Percentiles rank a stretch among this genome's conserved stretches.
Conservation (phyloP, 2,797 vertebrate species). For the Urophycis tenuis region DNA sequence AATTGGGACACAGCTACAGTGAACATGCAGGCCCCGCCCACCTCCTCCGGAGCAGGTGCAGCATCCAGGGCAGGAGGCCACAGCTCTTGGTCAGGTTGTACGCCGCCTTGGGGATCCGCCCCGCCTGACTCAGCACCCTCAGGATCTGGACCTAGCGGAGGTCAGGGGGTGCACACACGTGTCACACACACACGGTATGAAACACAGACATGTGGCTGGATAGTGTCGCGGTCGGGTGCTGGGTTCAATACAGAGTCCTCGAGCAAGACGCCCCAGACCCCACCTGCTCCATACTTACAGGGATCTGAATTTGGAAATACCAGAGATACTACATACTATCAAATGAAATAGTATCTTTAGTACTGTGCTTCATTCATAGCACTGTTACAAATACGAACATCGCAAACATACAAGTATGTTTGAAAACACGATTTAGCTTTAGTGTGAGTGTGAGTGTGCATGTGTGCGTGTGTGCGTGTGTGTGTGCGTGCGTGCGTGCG, state of each 20-base stretch:
- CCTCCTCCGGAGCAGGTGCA: constrained; percentile 77
- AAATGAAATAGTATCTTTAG: too few relatives aligned
- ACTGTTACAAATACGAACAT: too few relatives aligned
- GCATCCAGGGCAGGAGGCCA: constrained; percentile 83
- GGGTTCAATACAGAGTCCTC: not conserved
- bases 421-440: too few relatives aligned
- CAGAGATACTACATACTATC: too few relatives aligned
- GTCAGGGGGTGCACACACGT: not conserved
- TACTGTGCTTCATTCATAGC: too few relatives aligned
- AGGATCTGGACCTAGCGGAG: constrained; percentile 75
- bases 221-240: too few relatives aligned
- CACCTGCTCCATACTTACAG: too few relatives aligned
- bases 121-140: constrained; percentile 73
- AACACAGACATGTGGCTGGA: too few relatives aligned
- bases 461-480: not conserved
- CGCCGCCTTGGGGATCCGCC: constrained; percentile 74
- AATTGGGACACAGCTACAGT: too few relatives aligned
- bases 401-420: too few relatives aligned
- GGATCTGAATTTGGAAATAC: too few relatives aligned
- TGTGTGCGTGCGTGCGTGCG: not conserved
- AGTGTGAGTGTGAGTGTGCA: not conserved
- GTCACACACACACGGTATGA: not conserved
- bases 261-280: too few relatives aligned
- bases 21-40: constrained; percentile 32
- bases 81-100: constrained; percentile 78